Conservation (phyloP, 2,888 invertebrate genomes). For the Gerris lacustris region DNA sequence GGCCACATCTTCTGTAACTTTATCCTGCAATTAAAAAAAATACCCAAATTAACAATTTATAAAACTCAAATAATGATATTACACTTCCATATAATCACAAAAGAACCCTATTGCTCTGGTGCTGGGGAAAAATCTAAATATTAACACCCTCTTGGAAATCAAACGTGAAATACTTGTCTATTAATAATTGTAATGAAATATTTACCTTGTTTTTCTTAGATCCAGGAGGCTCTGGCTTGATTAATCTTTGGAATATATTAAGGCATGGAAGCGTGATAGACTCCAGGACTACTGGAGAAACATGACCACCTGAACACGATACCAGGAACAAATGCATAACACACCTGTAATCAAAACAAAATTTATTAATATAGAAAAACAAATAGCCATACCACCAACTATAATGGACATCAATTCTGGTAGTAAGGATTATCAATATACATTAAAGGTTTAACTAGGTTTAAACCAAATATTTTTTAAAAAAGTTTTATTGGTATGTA, state of each 20-base stretch:
- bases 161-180: too few species aligned
- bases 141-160: too few species aligned
- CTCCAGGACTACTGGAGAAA: conserved; percentile 77
- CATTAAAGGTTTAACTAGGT: too few species aligned
- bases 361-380: not conserved
- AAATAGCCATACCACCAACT: not conserved
- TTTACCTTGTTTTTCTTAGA: conserved; percentile 44
- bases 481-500: too few species aligned
- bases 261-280: conserved; percentile 85
- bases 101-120: too few species aligned
- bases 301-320: conserved; percentile 57
- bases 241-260: conserved; percentile 73
- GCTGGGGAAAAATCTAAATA: too few species aligned
- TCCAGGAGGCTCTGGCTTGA: conserved; percentile 50
- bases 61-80: not conserved
- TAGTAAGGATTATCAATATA: too few species aligned
- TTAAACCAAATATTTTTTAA: too few species aligned
- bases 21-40: conserved; percentile 35
- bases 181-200: not conserved
- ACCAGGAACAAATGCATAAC: conserved; percentile 77
- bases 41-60: not conserved
- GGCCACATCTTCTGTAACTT: conserved; percentile 43
- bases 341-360: conserved; percentile 38
- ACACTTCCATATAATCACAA: too few species aligned
- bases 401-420: not conserved